Conservation (phyloP, 2,113 vertebrate species). For the Butastur rufipennis region DNA sequence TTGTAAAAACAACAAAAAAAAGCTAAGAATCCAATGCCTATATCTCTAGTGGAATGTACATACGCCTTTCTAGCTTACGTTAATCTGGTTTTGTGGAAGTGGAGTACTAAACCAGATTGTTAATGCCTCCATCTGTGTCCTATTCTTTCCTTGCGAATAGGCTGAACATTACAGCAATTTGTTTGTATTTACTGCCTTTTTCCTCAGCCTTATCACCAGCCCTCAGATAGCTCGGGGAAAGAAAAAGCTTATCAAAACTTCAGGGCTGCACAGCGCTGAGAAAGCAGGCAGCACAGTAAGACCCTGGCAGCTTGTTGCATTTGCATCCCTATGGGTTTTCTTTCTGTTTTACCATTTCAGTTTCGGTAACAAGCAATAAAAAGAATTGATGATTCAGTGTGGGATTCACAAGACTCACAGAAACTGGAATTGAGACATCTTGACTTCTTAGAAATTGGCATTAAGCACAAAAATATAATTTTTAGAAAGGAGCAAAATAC, state of each 20-base stretch:
- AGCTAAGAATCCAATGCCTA: not conserved
- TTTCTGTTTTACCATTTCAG: not conserved
- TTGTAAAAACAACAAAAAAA: not conserved
- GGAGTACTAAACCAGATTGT: constrained; percentile 40
- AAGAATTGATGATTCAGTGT: constrained; percentile 24
- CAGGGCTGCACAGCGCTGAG: constrained; percentile 8
- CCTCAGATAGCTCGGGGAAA: constrained; percentile 30
- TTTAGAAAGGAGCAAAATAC: constrained; percentile 3
- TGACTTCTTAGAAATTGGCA: not conserved
- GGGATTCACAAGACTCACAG: not conserved
- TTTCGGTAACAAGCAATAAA: constrained; percentile 17
- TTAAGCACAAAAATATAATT: not conserved
- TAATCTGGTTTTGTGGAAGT: constrained; percentile 60
- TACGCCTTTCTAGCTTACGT: not conserved
- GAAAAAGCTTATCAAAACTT: constrained; percentile 50
- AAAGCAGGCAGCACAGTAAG: constrained; percentile 9
- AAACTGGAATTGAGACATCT: constrained; percentile 17
- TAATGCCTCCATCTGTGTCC: constrained; percentile 50
- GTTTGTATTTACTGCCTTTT: constrained; percentile 50
- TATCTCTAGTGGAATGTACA: constrained; percentile 12
- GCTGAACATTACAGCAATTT: constrained; percentile 39
- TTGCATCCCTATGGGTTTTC: constrained; percentile 33
- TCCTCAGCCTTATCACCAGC: constrained; percentile 40
- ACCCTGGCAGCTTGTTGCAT: constrained; percentile 50
- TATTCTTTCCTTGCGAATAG: constrained; percentile 38